Evolutionary conservation across 2,888 invertebrate genomes (phyloP).

Genomic region (Matsumyia berberina): DNA sequence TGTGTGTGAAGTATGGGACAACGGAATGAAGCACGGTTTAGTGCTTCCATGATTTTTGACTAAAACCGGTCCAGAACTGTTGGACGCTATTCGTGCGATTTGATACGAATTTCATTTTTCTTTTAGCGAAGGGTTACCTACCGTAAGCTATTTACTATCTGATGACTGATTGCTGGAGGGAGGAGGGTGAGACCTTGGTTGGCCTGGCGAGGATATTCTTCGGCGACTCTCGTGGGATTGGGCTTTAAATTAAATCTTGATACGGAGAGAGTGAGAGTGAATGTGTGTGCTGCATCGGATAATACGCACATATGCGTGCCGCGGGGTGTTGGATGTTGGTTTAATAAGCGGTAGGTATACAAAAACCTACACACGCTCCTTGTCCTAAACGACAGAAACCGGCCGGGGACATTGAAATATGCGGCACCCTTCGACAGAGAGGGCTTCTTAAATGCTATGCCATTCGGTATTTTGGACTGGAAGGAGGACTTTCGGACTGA

Average conservation of each 20-base stretch:
- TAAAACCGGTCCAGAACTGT: conserved; percentile 67
- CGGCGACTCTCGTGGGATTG: conserved; percentile 57
- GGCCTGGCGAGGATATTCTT: not conserved
- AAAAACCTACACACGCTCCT: conserved; percentile 21
- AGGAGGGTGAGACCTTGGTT: conserved; percentile 34
- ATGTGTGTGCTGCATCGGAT: not conserved
- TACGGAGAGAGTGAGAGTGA: conserved; percentile 26
- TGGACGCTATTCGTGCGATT: conserved; percentile 51
- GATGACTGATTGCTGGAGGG: conserved; percentile 64
- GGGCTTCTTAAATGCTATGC: conserved; percentile 50
- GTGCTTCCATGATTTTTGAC: conserved; percentile 73
- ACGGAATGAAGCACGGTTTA: conserved; percentile 37
- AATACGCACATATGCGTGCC: conserved; percentile 63
- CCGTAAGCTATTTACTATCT: conserved; percentile 62
- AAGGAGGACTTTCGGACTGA: conserved; percentile 33
- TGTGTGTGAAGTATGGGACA: conserved; percentile 2
- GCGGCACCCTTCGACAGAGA: conserved; percentile 35
- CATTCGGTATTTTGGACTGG: conserved; percentile 24
- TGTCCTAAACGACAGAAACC: conserved; percentile 45
- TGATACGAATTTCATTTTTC: conserved; percentile 51
- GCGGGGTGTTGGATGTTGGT: conserved; percentile 69
- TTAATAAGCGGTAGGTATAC: conserved; percentile 61
- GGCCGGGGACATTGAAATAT: conserved; percentile 5
- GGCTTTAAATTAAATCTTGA: conserved; percentile 75
- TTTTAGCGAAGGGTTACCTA: conserved; percentile 44